Percentiles rank a stretch among this genome's conserved stretches.
phyloP scores from a whole-genome alignment of 1,140 invertebrate species.

The Portunus trituberculatus region DNA sequence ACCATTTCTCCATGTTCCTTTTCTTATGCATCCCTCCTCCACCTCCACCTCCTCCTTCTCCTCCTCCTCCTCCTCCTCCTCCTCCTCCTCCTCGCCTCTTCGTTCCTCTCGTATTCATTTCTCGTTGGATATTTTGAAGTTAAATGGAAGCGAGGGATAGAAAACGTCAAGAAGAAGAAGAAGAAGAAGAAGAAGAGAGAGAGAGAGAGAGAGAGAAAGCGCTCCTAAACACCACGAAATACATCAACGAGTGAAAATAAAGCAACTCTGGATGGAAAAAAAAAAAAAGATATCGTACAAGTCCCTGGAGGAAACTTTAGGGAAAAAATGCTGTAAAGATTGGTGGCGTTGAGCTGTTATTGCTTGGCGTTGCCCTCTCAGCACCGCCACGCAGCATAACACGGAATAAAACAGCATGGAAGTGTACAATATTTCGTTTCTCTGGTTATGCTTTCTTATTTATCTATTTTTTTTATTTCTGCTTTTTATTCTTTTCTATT shows the following conservation, averaged over 20 bases:
- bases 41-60: not conserved
- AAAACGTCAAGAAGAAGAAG: not conserved
- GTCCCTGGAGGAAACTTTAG: no score
- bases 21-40: not conserved
- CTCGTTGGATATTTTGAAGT: not conserved
- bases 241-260: no score
- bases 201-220: not conserved
- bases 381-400: no score
- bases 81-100: not conserved
- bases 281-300: no score
- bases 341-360: no score
- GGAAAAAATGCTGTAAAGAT: no score
- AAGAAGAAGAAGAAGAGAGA: not conserved
- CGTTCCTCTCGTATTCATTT: not conserved
- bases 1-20: not conserved
- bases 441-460: not conserved
- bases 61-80: not conserved
- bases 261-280: no score
- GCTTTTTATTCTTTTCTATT: not conserved
- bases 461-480: no score
- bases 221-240: not conserved
- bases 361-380: no score
- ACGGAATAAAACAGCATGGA: no score
- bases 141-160: not conserved
- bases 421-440: no score